A percentile compares a stretch with the other conserved stretches of the same genome.
phyloP scores from a whole-genome alignment of 2,797 vertebrate genomes.

The Varecia variegata region DNA sequence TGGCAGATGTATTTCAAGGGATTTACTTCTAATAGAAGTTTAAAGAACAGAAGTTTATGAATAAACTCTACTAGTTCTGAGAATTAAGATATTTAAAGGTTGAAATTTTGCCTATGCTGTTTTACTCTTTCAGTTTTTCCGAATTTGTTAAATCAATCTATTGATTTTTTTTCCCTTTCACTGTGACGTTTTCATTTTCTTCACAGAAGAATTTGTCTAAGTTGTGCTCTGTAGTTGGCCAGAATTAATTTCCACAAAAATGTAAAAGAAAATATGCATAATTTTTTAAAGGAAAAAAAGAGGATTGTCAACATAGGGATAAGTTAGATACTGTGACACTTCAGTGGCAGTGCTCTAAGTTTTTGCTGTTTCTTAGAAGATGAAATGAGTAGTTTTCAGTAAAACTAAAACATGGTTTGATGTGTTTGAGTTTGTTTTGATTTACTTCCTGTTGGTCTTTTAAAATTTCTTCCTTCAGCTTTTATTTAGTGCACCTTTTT shows the following conservation, averaged over 20 bases:
- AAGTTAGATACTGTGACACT: not conserved
- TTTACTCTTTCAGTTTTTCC: not conserved
- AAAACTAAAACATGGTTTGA: not conserved
- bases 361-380: not conserved
- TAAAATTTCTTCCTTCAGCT: not conserved
- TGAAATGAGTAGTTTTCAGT: not conserved
- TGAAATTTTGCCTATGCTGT: not conserved
- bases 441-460: constrained; percentile 9
- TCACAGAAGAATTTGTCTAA: not conserved
- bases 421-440: not conserved
- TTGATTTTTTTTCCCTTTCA: not conserved
- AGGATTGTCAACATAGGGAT: not conserved
- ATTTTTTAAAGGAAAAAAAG: not conserved
- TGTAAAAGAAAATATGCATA: not conserved
- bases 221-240: not conserved
- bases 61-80: not conserved
- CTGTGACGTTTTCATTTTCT: not conserved
- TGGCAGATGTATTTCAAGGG: not conserved
- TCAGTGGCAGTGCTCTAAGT: not conserved
- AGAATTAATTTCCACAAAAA: constrained; percentile 10
- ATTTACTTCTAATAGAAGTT: constrained; percentile 3
- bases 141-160: not conserved
- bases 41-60: not conserved
- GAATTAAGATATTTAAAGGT: not conserved
- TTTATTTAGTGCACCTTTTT: not conserved